phyloP scores from a whole-genome alignment of 2,797 vertebrate species.

The Chaetodon trifasciatus region DNA sequence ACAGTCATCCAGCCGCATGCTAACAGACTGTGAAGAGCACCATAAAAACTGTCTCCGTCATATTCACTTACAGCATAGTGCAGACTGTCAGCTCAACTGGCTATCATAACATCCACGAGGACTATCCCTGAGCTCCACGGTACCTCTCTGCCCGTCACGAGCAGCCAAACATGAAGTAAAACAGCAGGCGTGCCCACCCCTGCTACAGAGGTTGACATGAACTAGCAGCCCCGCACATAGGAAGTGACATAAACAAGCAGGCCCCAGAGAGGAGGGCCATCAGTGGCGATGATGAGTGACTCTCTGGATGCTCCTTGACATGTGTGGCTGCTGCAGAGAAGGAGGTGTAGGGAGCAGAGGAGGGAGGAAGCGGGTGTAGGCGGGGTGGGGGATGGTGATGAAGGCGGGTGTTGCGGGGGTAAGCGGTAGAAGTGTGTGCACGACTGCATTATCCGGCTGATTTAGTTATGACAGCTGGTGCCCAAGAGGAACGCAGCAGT shows the following conservation, averaged over 20 bases:
- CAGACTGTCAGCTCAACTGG: conserved; percentile 65
- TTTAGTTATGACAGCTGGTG: conserved; percentile 99
- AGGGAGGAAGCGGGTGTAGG: conserved; percentile 64
- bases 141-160: conserved; percentile 63
- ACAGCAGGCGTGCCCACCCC: conserved; percentile 77
- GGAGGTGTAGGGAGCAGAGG: conserved; percentile 67
- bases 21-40: conserved; percentile 81
- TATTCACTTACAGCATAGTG: conserved; percentile 75
- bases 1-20: conserved; percentile 75
- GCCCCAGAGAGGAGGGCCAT: conserved; percentile 89
- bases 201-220: conserved; percentile 78
- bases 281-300: conserved; percentile 90
- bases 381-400: not conserved
- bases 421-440: conserved; percentile 70
- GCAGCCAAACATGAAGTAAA: conserved; percentile 82
- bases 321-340: conserved; percentile 77
- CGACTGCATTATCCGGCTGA: conserved; percentile 93
- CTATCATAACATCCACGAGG: conserved; percentile 78
- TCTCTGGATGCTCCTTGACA: conserved; percentile 90
- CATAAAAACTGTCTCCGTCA: conserved; percentile 80
- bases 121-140: conserved; percentile 52
- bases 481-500: conserved; percentile 88
- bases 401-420: conserved; percentile 60
- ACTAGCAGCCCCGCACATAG: conserved; percentile 87
- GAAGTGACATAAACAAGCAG: conserved; percentile 91